Conservation (phyloP, 2,797 vertebrate genomes). For the Choloepus didactylus region DNA sequence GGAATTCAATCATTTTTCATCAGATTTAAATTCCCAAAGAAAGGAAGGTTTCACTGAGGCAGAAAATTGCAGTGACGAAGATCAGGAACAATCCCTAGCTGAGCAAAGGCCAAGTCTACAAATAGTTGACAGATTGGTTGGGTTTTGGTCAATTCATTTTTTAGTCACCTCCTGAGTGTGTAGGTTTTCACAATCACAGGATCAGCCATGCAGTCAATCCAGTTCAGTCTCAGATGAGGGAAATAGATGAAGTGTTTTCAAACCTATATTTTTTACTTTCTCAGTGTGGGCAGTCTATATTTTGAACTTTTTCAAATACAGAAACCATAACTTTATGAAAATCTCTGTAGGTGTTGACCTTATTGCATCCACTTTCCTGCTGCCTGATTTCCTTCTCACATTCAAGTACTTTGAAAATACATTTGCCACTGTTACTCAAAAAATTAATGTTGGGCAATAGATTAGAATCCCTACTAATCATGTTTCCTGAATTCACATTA, state of each 20-base stretch:
- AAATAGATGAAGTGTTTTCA: constrained; percentile 27
- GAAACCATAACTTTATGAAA: constrained; percentile 48
- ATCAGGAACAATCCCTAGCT: neutral
- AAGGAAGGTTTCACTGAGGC: constrained; percentile 26
- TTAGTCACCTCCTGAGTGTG: neutral
- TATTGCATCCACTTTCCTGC: neutral
- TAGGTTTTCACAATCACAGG: constrained; percentile 22
- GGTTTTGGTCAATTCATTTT: constrained; percentile 57
- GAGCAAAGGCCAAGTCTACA: constrained; percentile 47
- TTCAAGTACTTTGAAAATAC: constrained; percentile 42
- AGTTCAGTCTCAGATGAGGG: neutral
- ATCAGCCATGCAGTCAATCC: constrained; percentile 62
- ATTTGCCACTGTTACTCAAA: constrained; percentile 57
- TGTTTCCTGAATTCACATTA: constrained; percentile 60
- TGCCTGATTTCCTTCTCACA: constrained; percentile 30
- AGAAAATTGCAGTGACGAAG: constrained; percentile 29
- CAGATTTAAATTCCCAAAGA: constrained; percentile 43
- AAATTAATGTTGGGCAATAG: constrained; percentile 10
- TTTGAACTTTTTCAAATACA: constrained; percentile 33
- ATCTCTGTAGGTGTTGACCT: neutral
- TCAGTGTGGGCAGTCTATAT: neutral
- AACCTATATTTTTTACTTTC: constrained; percentile 20
- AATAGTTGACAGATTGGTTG: constrained; percentile 63
- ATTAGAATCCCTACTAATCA: constrained; percentile 60
- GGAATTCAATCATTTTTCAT: constrained; percentile 48